Base-by-base conservation (phyloP, 2,888 invertebrate species). In the Carabus problematicus region DNA sequence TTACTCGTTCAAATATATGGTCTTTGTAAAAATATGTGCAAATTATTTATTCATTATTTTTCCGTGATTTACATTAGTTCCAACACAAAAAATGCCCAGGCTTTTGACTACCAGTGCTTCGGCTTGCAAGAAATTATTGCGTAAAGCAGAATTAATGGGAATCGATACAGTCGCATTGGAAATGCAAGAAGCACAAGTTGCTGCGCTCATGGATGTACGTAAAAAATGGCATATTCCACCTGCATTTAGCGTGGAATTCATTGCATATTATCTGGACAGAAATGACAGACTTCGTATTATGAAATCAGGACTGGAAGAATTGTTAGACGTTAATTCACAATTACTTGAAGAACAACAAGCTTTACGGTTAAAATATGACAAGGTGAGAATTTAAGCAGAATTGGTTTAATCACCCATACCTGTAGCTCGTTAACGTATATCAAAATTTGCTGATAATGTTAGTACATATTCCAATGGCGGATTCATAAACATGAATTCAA, bases 201-300 rank as follows among this genome's bases (percentile, higher is more conserved):
- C 92, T 59, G 91, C 93, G 1, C 81, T 95, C 14, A 89, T 91
- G 3, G 97, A 97, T 77, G 91, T 95, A 4, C 87, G 94, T 8
- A 94, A 95, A 75, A 96, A 97, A 75, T 96, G 96, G 93, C 95
- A 97, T 81, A 92, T 97, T 71, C 91, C 94, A 0, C 95, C 97
- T 0, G 95, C 97, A 0, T 95, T 98, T 79, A 94, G 93, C 56
- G 93, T 95, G 0, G 97, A 97, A 81, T 98, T 96, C 80, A 92
- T 97, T 60, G 94, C 93, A 0, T 98, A 98, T 81, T 97, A 94
- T 79, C 83, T 96, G 67, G 97, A 97, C 80, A 86, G 97, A 19
- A 94, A 95, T 79, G 87, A 90, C 3, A 86, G 96, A 11, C 89
- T 95, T 68, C 87, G 89, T 3, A 90, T 91, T 11, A 87, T 97